These are phyloP conservation scores for Apogon hyalosoma DNA, from an alignment of 2,797 vertebrate genomes.

Conservation along the genomic window DNA sequence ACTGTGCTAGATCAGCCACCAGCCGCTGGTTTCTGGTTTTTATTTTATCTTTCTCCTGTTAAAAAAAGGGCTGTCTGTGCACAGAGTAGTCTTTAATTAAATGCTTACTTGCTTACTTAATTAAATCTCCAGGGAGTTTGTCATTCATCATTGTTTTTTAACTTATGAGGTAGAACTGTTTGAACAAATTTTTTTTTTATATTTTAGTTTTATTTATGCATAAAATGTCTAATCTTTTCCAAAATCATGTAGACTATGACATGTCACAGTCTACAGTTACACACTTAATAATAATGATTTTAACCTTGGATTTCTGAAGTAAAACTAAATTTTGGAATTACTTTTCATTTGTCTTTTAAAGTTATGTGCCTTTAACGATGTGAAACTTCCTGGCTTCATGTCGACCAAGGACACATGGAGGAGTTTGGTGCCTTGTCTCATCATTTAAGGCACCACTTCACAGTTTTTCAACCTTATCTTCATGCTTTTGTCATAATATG, in stretches of 20 bases:
- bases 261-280: too few relatives aligned
- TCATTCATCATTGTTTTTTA: neutral
- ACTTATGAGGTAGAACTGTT: constrained; percentile 7
- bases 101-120: constrained; percentile 6
- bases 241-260: too few relatives aligned
- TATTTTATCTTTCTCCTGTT: neutral
- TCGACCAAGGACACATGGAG: constrained; percentile 21
- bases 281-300: too few relatives aligned
- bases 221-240: neutral
- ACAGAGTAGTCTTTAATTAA: neutral
- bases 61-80: neutral
- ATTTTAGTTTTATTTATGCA: neutral
- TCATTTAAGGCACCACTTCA: constrained; percentile 12
- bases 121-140: constrained; percentile 10
- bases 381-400: neutral
- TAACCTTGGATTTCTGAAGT: constrained; percentile 1
- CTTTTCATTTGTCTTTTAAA: neutral
- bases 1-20: neutral
- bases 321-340: neutral
- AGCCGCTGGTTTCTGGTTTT: neutral
- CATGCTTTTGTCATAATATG: constrained; percentile 42
- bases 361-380: neutral
- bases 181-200: neutral
- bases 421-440: constrained; percentile 12
- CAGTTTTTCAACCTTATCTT: constrained; percentile 22